Evolutionary conservation across 2,888 invertebrate genomes (phyloP), one percentile per base, ranked within the genome.

Genomic region (Glaucopsyche alexis): DNA sequence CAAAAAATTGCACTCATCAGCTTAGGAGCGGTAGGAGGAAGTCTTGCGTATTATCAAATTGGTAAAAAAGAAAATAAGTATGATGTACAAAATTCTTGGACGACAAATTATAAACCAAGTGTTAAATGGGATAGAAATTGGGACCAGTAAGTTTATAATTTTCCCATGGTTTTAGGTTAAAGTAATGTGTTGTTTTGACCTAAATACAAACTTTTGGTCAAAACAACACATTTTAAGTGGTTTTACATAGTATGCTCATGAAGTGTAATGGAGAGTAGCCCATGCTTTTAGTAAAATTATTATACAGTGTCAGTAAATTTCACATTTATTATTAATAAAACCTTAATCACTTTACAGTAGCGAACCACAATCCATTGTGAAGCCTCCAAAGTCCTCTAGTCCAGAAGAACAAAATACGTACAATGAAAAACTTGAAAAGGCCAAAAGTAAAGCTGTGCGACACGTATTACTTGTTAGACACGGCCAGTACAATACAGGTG

Each of bases 381-480:
- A 95, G 76, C 96, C 96, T 1, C 80, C 85, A 47, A 89, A 88
- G 76, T 83, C 87, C 60, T 80, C 74, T 40, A 78, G 77, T 7
- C 78, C 80, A 81, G 94, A 95, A 75, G 95, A 95, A 74, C 94
- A 96, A 60, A 96, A 97, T 82, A 93, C 94, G 72, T 94, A 94
- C 75, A 96, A 96, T 83, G 94, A 95, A 79, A 93, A 95, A 75
- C 79, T 95, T 45, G 96, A 96, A 79, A 94, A 94, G 74, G 87
- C 92, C 0, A 95, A 93, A 78, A 90, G 94, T 64, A 94, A 91
- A 82, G 95, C 96, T 0, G 94, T 94, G 0, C 90, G 99, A n/a
- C 97, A 99, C 85, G 87, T 99, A 72, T 94, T 99, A 79, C 93
- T 99, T 16, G 96, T 99, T 75, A 94, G 99, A 60, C 99, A 99